Evolutionary conservation across 2,113 vertebrate genomes (phyloP).

Genomic region (Myotis davidii): DNA sequence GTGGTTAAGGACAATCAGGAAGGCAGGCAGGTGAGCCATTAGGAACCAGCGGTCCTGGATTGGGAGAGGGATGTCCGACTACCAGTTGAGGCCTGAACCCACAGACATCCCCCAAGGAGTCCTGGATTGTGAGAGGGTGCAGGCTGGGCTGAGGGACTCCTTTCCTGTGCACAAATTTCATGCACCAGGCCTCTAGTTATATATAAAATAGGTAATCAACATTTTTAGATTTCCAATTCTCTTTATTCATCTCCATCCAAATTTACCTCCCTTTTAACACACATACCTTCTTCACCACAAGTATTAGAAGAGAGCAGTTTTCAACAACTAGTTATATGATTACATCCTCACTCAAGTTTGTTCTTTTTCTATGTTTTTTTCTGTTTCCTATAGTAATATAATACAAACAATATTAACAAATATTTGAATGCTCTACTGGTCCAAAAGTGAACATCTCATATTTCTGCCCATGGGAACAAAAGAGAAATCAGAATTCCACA

Average conservation of each 20-base stretch:
- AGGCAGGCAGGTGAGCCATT: no score
- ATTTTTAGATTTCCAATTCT: background rate
- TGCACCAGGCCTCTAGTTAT: no score
- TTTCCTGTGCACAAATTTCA: no score
- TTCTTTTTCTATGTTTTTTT: background rate
- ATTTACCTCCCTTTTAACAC: fast-evolving
- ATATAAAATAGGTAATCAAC: no score
- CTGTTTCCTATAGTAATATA: background rate
- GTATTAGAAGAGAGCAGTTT: background rate
- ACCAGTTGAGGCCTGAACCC: no score
- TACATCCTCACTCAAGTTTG: background rate
- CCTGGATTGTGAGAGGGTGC: no score
- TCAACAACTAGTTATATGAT: background rate
- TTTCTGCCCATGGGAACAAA: background rate
- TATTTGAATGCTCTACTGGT: background rate
- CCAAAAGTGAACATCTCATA: background rate
- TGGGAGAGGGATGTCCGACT: no score
- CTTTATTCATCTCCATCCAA: background rate
- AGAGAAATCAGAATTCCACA: background rate
- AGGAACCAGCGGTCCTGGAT: no score
- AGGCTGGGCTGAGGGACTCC: no score
- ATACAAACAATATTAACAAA: background rate
- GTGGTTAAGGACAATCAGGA: no score
- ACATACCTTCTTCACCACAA: background rate
- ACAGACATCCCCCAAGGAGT: no score